Percentiles rank a stretch among this genome's conserved stretches.
Evolutionary conservation across 35 echinoderm and acorn worm genomes (phyloP).

Genomic region (Patiria miniata): DNA sequence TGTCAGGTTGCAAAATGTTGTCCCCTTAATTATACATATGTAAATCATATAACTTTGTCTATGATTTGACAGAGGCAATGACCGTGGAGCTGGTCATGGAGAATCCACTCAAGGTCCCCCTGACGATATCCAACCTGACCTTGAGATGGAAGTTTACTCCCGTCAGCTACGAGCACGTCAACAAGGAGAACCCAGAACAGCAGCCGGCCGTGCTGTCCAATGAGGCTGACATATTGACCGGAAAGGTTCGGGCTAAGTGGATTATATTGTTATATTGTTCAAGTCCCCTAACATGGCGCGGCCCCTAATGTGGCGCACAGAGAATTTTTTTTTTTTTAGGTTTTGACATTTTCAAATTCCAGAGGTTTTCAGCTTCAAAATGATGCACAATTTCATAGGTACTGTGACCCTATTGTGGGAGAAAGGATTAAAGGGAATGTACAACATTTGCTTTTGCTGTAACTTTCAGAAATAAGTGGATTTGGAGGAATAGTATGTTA

Average conservation of each 20-base stretch:
- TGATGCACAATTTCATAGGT: too few species aligned
- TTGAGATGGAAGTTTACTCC: slow-evolving; percentile 92
- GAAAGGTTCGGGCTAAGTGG: slow-evolving; percentile 24
- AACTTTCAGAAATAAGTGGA: too few species aligned
- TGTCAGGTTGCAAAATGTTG: too few species aligned
- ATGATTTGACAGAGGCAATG: slow-evolving; percentile 65
- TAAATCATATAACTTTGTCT: neutral
- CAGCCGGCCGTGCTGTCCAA: slow-evolving; percentile 74
- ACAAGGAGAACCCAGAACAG: slow-evolving; percentile 92
- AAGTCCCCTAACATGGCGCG: too few species aligned
- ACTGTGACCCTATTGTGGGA: too few species aligned
- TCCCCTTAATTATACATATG: too few species aligned
- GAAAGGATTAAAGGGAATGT: too few species aligned
- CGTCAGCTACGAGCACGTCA: slow-evolving; percentile 67
- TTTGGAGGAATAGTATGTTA: too few species aligned
- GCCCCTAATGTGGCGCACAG: neutral
- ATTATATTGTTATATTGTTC: too few species aligned
- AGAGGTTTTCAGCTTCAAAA: too few species aligned
- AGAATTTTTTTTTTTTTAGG: neutral
- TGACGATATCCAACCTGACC: slow-evolving; percentile 70
- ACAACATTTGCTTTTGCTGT: too few species aligned
- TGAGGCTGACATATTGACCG: slow-evolving; percentile 53
- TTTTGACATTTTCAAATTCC: too few species aligned
- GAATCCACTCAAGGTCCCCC: slow-evolving; percentile 87
- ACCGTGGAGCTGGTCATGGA: slow-evolving; percentile 85